These are phyloP conservation scores for Calosoma granatense DNA, from an alignment of 1,140 invertebrate genomes.

Conservation along the genomic window DNA sequence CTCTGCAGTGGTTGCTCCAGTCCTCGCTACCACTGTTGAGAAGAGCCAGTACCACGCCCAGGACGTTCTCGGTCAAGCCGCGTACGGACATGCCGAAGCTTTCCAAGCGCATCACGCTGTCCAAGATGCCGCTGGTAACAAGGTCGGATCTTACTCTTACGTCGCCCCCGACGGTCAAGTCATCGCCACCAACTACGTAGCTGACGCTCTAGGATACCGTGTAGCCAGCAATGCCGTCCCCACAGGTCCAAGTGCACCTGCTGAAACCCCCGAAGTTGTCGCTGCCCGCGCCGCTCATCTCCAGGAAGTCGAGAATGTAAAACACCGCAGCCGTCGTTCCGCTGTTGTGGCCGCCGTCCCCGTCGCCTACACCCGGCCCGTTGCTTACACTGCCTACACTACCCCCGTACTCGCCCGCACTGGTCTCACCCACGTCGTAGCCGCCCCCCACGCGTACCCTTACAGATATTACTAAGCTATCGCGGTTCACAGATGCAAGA, in stretches of 20 bases:
- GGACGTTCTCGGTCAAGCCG: constrained; percentile 43
- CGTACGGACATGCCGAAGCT: constrained; percentile 44
- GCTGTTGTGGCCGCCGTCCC: constrained; percentile 20
- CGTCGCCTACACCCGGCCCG: constrained; percentile 22
- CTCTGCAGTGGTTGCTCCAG: constrained; percentile 34
- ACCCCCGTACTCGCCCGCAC: constrained; percentile 19
- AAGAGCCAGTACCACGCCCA: constrained; percentile 46
- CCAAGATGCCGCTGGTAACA: constrained; percentile 42
- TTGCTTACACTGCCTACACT: constrained; percentile 13
- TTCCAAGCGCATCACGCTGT: constrained; percentile 42
- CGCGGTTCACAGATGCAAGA: constrained; percentile 1
- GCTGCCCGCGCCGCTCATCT: constrained; percentile 37
- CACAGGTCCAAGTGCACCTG: constrained; percentile 36
- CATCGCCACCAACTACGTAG: constrained; percentile 40
- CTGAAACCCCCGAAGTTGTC: constrained; percentile 37
- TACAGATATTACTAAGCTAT: constrained; percentile 32
- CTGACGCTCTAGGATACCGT: constrained; percentile 41
- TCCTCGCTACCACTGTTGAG: constrained; percentile 32
- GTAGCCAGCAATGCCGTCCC: constrained; percentile 40
- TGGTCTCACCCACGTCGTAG: constrained; percentile 24
- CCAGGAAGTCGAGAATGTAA: constrained; percentile 10
- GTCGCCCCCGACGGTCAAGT: constrained; percentile 41
- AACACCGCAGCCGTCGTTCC: constrained; percentile 12
- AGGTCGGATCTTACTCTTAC: constrained; percentile 45
- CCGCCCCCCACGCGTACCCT: constrained; percentile 33